Evolutionary conservation across 1,140 invertebrate species (phyloP).

Genomic region (Pseudomyrmex sp.): DNA sequence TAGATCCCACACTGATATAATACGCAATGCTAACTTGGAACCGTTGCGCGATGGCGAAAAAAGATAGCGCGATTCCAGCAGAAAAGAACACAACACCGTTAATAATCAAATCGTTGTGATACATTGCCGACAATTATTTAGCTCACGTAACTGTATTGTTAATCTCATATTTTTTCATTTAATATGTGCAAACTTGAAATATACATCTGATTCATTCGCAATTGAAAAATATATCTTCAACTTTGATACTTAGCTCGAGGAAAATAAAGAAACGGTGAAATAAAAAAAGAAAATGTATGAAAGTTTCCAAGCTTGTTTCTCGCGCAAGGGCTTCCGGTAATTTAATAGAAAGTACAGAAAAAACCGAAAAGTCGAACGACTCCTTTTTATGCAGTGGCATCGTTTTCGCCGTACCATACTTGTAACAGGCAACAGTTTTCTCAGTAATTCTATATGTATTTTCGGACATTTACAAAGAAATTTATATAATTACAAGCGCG

Average conservation of each 20-base stretch:
- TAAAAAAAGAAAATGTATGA: background rate
- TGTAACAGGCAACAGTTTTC: background rate
- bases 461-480: background rate
- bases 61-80: background rate
- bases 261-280: background rate
- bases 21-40: slow-evolving; percentile 11
- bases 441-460: slow-evolving; percentile 18
- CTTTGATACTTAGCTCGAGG: background rate
- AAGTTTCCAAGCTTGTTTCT: background rate
- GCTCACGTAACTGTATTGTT: background rate
- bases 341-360: slow-evolving; percentile 43
- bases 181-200: background rate
- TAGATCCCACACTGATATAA: slow-evolving; percentile 29
- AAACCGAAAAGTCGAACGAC: slow-evolving; percentile 42
- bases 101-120: slow-evolving; percentile 16
- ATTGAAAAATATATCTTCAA: too few species aligned
- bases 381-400: slow-evolving; percentile 18
- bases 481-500: slow-evolving; percentile 32
- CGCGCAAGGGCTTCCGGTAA: slow-evolving; percentile 5
- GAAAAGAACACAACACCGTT: background rate
- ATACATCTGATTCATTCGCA: background rate
- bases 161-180: background rate
- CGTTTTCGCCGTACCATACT: slow-evolving; percentile 34
- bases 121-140: slow-evolving; percentile 25
- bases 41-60: slow-evolving; percentile 9